Evolutionary conservation across 2,797 vertebrate species (phyloP).

Genomic region (Urocyon cinereoargenteus): DNA sequence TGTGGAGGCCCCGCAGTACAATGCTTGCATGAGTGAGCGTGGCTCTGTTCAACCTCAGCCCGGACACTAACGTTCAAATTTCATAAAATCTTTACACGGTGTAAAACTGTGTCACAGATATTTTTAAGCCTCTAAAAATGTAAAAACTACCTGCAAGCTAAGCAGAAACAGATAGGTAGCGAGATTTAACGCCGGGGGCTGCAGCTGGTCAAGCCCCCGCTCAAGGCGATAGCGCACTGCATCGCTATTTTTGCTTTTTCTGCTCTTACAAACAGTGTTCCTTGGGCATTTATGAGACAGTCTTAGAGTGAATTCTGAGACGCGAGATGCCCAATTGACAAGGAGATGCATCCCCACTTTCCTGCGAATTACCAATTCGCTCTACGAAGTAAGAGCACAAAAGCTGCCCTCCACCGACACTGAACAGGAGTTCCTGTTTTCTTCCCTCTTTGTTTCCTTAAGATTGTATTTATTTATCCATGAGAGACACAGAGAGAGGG

Average conservation of each 20-base stretch:
- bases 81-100: background rate
- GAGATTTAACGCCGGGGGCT: background rate
- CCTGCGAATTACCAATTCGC: background rate
- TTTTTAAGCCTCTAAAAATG: constrained; percentile 20
- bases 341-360: background rate
- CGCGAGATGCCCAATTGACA: background rate
- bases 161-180: background rate
- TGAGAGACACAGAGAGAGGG: no score
- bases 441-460: no score
- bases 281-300: background rate
- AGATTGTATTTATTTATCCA: no score
- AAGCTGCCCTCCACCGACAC: background rate
- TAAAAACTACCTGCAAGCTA: background rate
- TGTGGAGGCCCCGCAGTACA: background rate
- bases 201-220: background rate
- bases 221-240: background rate
- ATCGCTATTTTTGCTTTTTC: background rate
- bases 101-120: background rate
- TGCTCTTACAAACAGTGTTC: background rate
- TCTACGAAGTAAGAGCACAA: background rate
- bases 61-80: background rate
- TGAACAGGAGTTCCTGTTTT: background rate
- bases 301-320: background rate
- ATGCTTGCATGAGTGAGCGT: background rate
- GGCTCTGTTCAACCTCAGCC: background rate